Base-by-base conservation (phyloP, 2,797 vertebrate species). In the Notamacropus eugenii region DNA sequence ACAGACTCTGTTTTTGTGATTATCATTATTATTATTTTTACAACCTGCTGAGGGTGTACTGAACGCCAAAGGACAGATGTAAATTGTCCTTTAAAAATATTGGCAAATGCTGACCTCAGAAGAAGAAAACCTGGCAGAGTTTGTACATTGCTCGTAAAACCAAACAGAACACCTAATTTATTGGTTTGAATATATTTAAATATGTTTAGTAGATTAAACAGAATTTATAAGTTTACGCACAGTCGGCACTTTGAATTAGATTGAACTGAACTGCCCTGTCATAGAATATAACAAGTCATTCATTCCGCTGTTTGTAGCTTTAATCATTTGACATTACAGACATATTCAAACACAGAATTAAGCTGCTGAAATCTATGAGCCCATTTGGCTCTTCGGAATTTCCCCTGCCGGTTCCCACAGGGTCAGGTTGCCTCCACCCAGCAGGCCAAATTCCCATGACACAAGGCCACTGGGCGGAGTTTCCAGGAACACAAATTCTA, bases 121-220 rank as follows among this genome's bases (percentile, higher is more conserved):
- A 91, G 54, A 54, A 54, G 54, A 54, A n/a, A 91, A 11, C 34
- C 28, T 91, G 90, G 50, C 0, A 3, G 28, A 54, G 90, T 14
- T 91, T 93, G n/a, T 62, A 58, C 14, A 90, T 93, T 96, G 56
- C 34, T 95, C 31, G 34, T 58, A 90, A 97, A 54, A 46, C 55
- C 93, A 96, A 93, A 90, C 54, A 55, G 52, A 82, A 92, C 34
- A 54, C n/a, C 59, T 27, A 92, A 74, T 92, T 91, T 95, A 93
- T 93, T 96, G 93, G 54, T 95, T 67, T 67, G 93, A 95, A 94
- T 54, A 94, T 90, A 50, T 95, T 93, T 96, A 92, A 95, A 54
- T 93, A 52, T 29, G 28, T 90, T 94, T 92, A 91, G 93, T 34
- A 59, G 3, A 67, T 96, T 94, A 96, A 95, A 24, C 40, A 87